Base-by-base conservation (phyloP, 1,140 invertebrate genomes). In the Mizuhopecten yessoensis region DNA sequence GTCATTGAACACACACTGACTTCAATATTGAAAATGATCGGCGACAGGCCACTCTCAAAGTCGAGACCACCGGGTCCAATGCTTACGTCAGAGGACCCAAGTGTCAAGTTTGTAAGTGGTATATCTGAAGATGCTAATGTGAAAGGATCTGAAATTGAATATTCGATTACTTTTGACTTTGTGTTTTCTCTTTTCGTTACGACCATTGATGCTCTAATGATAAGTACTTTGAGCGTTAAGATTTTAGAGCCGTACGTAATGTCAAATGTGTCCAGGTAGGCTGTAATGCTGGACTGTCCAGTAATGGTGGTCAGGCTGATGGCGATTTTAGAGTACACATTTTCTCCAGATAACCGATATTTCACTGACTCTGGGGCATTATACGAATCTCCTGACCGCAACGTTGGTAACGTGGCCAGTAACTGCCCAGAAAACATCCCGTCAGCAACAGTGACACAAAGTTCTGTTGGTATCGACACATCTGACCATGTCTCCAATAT, bases 1-100 rank as follows among this genome's bases (percentile, higher is more conserved):
- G 57, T 75, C 57, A 75, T 29, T 75, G 57, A 29, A 75, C 57
- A 75, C 11, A 75, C 57, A n/a, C n/a, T 75, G n/a, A 75, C 57
- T 75, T n/a, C 20, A 75, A 75, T 75, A 29, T 75, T 75, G 57
- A 75, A 75, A 29, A 29, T 75, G 5, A 75, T 75, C 23, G 57
- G 57, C n/a, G 57, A 75, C 57, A 75, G n/a, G 0, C n/a, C n/a
- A 29, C 57, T 75, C 57, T 75, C 57, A 75, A 75, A 75, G 29
- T 75, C 57, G n/a, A 75, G 17, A 11, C 57, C 23, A 7, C 57
- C 57, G 29, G 57, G n/a, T 75, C 57, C 57, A n/a, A 75, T n/a
- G n/a, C 57, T 75, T 5, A 75, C 57, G 23, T 75, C n/a, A 29
- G 57, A 75, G 17, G 5, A 7, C n/a, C 57, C n/a, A 29, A 75